Conservation (phyloP, 2,888 invertebrate genomes). For the Autographa gamma region DNA sequence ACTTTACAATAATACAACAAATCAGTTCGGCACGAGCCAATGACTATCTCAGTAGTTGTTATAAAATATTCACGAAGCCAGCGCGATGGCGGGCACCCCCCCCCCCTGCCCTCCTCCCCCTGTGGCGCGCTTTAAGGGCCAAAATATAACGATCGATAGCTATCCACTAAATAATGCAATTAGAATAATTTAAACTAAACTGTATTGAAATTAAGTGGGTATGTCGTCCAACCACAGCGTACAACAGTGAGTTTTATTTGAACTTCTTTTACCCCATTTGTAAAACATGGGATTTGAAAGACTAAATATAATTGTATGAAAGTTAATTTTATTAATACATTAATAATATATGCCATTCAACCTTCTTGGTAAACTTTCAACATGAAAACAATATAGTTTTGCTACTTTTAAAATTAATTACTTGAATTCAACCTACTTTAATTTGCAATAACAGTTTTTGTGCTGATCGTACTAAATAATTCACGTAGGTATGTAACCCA, state of each 20-base stretch:
- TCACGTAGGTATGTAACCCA: neutral
- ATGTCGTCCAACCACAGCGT: neutral
- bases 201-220: neutral
- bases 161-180: slow-evolving; percentile 5
- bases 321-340: no score
- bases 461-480: neutral
- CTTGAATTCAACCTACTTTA: neutral
- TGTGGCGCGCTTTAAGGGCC: neutral
- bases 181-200: slow-evolving; percentile 2
- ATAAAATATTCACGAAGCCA: slow-evolving; percentile 24
- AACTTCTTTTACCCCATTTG: neutral
- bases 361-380: neutral
- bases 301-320: no score
- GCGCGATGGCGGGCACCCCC: neutral
- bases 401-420: neutral
- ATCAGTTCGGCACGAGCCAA: neutral
- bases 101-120: neutral
- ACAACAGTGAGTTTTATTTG: neutral
- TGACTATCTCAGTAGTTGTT: slow-evolving; percentile 8
- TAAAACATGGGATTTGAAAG: no score
- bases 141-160: slow-evolving; percentile 39
- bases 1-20: neutral
- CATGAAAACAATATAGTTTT: no score
- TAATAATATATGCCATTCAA: neutral
- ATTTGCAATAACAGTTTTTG: neutral